These are phyloP conservation scores for Hydrolagus affinis DNA, from an alignment of 2,113 vertebrate genomes.

Conservation along the genomic window DNA sequence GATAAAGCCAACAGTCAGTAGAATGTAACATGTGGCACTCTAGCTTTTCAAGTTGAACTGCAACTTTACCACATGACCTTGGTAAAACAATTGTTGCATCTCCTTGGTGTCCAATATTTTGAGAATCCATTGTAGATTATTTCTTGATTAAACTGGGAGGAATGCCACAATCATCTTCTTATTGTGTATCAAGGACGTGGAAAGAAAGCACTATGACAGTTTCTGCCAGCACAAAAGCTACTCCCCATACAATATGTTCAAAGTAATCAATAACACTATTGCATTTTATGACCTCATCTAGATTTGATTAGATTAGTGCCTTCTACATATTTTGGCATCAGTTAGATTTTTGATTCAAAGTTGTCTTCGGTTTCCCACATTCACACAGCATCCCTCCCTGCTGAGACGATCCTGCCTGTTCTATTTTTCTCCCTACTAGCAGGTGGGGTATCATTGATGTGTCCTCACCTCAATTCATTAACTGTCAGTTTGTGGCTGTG, in stretches of 20 bases:
- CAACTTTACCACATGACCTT: not conserved
- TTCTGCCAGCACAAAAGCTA: not conserved
- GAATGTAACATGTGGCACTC: not conserved
- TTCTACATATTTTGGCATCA: not conserved
- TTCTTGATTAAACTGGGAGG: not conserved
- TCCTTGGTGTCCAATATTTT: not conserved
- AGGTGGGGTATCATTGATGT: no score
- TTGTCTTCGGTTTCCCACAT: no score
- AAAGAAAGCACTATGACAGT: no score
- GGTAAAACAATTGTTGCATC: not conserved
- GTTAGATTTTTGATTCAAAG: no score
- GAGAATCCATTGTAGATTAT: not conserved
- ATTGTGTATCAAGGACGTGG: not conserved
- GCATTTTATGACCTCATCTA: not conserved
- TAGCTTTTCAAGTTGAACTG: not conserved
- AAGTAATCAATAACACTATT: not conserved
- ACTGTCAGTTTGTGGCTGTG: no score
- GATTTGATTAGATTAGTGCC: not conserved
- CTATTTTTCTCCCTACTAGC: no score
- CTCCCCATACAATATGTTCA: not conserved
- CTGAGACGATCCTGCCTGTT: no score
- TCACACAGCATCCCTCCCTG: no score
- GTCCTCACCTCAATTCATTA: no score
- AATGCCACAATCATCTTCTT: not conserved
- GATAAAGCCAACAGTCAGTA: not conserved